Conservation (phyloP, 2,888 invertebrate genomes). For the Argynnis bischoffii region DNA sequence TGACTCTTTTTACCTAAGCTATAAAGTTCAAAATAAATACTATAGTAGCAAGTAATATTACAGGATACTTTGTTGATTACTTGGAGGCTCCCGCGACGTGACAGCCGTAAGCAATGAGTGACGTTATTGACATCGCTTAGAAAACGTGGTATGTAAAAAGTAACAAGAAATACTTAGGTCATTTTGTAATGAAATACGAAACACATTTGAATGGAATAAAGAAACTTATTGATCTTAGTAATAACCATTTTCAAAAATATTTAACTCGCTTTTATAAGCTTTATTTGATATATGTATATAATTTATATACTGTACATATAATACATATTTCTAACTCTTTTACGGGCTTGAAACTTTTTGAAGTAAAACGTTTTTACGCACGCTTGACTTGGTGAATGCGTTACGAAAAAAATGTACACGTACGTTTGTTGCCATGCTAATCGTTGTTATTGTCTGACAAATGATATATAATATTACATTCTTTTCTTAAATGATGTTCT, state of each 20-base stretch:
- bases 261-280: no score
- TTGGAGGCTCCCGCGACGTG: conserved; percentile 15
- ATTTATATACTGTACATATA: no score
- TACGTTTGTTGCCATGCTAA: no score
- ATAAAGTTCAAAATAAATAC: conserved; percentile 9
- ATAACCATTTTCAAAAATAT: not conserved
- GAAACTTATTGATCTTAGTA: not conserved
- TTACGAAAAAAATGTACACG: no score
- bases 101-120: conserved; percentile 25
- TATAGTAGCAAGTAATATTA: not conserved
- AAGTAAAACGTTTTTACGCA: no score
- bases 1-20: not conserved
- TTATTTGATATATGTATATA: no score
- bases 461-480: no score
- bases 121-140: conserved; percentile 26
- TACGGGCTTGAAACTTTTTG: no score
- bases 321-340: no score
- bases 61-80: conserved; percentile 20
- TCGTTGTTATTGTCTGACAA: no score
- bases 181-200: conserved; percentile 14
- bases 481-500: no score
- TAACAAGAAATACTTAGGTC: conserved; percentile 12
- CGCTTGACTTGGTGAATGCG: no score
- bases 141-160: conserved; percentile 12
- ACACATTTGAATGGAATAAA: not conserved